Base-by-base conservation (phyloP, 1,140 invertebrate genomes). In the Atta colombica region DNA sequence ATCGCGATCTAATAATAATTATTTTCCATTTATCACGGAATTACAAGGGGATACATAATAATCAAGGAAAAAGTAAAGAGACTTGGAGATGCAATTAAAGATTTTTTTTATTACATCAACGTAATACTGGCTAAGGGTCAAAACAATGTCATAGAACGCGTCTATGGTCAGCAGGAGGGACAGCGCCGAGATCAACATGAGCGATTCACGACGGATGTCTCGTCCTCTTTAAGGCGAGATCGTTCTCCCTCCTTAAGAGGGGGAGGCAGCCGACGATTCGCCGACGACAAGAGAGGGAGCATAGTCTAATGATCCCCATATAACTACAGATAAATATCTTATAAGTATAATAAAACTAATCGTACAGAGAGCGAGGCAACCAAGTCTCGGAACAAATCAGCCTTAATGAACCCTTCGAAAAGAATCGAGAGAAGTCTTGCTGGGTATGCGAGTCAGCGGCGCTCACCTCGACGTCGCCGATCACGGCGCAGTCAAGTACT, bases 61-160 rank as follows among this genome's bases (percentile, higher is more conserved):
- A 49, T 60, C n/a, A n/a, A 28, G 45, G 14, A 49, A 49, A 45
- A 60, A 74, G 45, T 65, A 84, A 58, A 68, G 77, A 71, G 51
- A 68, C 51, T n/a, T 31, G 39, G 2, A 14, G 12, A n/a, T 77
- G 90, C 85, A 87, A 87, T 91, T 91, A 91, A 91, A 90, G 89
- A 78, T 87, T 92, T 90, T 90, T 93, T 93, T 94, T 94, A 94
- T 93, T 93, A 93, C 91, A 92, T 93, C 87, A 94, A 94, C 92
- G 89, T 94, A 94, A 94, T 94, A 93, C 92, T 94, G 92, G 87
- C 92, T 94, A 93, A 93, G 91, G 92, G 92, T 92, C 88, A 93
- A 94, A 92, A 93, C 91, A 94, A 94, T 81, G 53, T 94, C 65
- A 91, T 91, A 91, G 91, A 93, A 92, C 93, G 91, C 90, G 91